Evolutionary conservation across 2,113 vertebrate genomes (phyloP).

Genomic region (Neodon shergylaensis): DNA sequence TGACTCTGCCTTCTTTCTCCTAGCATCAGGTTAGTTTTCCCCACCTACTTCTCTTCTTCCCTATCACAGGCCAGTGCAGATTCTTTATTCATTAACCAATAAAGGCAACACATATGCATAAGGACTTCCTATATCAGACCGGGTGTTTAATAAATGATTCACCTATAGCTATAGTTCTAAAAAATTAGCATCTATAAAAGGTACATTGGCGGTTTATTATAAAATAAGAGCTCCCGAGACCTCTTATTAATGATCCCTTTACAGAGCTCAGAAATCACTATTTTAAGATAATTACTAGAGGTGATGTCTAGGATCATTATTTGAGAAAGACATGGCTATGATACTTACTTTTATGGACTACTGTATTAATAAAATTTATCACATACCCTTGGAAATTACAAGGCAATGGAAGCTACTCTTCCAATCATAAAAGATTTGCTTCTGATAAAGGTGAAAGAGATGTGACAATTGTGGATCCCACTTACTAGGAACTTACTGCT

Average conservation of each 20-base stretch:
- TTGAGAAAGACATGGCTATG: neutral
- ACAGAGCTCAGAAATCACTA: neutral
- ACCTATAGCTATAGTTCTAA: neutral
- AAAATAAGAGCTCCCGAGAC: neutral
- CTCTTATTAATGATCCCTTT: neutral
- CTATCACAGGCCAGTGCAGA: too few relatives aligned
- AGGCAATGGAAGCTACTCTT: neutral
- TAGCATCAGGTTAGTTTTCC: too few relatives aligned
- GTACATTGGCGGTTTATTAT: neutral
- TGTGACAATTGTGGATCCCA: neutral
- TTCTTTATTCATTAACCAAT: too few relatives aligned
- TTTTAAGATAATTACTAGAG: neutral
- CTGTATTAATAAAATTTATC: neutral
- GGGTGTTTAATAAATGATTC: conserved; percentile 26
- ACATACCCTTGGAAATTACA: neutral
- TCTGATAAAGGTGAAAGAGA: neutral
- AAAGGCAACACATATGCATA: too few relatives aligned
- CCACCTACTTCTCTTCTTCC: too few relatives aligned
- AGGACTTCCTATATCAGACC: neutral
- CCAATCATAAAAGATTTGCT: neutral
- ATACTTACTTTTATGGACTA: neutral
- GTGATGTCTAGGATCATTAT: neutral
- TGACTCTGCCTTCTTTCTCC: too few relatives aligned
- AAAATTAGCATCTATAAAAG: conserved; percentile 16
- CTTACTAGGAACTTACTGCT: neutral